Base-by-base conservation (phyloP, 2,888 invertebrate genomes). In the Nebria brevicollis region DNA sequence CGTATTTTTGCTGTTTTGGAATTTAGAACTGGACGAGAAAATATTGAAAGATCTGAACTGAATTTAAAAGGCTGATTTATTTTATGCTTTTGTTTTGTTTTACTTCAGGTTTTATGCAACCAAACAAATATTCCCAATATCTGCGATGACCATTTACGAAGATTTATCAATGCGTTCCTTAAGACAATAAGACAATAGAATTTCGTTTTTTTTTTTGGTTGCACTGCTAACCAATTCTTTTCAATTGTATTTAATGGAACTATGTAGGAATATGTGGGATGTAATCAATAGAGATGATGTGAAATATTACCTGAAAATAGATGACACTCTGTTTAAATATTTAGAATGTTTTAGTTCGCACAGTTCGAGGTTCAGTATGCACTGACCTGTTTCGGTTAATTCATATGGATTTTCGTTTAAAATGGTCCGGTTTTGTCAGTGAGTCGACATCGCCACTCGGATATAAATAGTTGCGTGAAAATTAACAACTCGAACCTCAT, bases 351-450 rank as follows among this genome's bases (percentile, higher is more conserved):
- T 77, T 70, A 70, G 77, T 72, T 77, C 43, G 72, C 65, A 41
- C 43, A 75, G 43, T 64, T 77, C 43, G 68, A 54, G 72, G 70
- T 77, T 77, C 72, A 72, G 68, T 41, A 66, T 68, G 2, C 77
- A 15, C n/a, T 78, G 78, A 78, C 78, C 78, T 65, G 78, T 72
- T 78, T 73, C 66, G 20, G 73, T 78, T 78, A 78, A 78, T 78
- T 78, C 43, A 43, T 78, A 78, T 78, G 66, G 78, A 78, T 78
- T 78, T 78, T 78, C 73, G 73, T 70, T 77, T 77, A 72, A 77
- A 77, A 77, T 72, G 54, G 70, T 70, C 77, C 15, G 72, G 54
- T 20, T 66, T 76, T 76, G 77, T 77, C 66, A 77, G 42, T 77
- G 68, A 13, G 10, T 68, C 42, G 15, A 41, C 41, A 66, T 68